These are phyloP conservation scores for Tupaia chinensis DNA, from an alignment of 2,113 vertebrate species.

Conservation along the genomic window DNA sequence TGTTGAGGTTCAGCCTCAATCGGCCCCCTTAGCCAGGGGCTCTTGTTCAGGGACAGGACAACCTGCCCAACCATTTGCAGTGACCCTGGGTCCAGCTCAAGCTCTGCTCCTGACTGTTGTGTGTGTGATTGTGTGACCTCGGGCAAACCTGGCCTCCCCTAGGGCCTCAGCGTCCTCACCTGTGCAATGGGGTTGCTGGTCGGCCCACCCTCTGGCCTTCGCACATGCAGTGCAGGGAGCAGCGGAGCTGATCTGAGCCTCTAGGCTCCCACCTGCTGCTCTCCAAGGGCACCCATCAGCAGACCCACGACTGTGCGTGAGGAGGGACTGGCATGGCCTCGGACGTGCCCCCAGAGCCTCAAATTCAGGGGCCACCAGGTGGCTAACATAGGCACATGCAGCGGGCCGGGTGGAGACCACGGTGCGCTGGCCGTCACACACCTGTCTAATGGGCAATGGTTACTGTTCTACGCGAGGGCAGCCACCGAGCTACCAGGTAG, in stretches of 20 bases:
- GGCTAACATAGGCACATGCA: background rate
- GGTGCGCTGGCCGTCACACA: background rate
- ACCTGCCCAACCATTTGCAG: background rate
- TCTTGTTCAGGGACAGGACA: background rate
- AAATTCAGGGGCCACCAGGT: background rate
- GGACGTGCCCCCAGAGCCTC: background rate
- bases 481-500: background rate
- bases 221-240: background rate
- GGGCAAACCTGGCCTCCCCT: background rate
- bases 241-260: background rate
- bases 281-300: fast-evolving
- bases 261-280: background rate
- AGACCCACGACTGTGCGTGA: background rate
- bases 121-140: background rate
- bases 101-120: background rate
- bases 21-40: background rate
- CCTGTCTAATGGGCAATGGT: no score
- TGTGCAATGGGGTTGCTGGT: background rate
- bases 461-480: background rate
- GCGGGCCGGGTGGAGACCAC: background rate
- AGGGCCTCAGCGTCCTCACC: background rate
- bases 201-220: background rate
- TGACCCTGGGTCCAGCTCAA: background rate
- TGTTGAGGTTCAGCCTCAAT: background rate
- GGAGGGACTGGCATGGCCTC: background rate